Evolutionary conservation across 2,113 vertebrate genomes (phyloP), one percentile per base, ranked within the genome.

Genomic region (Pseudopodoces humilis): DNA sequence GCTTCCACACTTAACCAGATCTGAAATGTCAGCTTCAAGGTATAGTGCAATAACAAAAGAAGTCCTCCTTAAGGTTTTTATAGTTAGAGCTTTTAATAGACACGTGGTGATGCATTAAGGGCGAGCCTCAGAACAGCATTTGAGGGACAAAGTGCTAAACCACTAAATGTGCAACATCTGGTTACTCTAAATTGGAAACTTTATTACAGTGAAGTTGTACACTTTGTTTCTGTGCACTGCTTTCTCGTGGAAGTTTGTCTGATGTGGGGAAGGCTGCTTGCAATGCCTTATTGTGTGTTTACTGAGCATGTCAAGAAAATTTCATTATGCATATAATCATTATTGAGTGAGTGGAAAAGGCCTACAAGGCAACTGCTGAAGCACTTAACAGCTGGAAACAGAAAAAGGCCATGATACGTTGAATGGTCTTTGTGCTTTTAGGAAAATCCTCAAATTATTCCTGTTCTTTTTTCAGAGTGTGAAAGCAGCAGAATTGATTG

Each of bases 401-500:
- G 24, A 28, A 74, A 90, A 92, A 70, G 21, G 10, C 68, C 11
- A 2, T 12, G 33, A 59, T 86, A 41, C 0, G 0, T 47, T 69
- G 70, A 59, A 56, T 13, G 19, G 30, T 60, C 56, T 88, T 62
- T 78, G 75, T 75, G 53, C 68, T 83, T 86, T 83, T 47, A 78
- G 55, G 87, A 84, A 67, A 81, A 82, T 71, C n/a, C 59, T 87
- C 20, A 52, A 24, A 23, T 80, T 81, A 13, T 78, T 63, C 11
- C 19, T 77, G 9, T 90, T 91, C 31, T 86, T 85, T 59, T 85
- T 60, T 15, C 97, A 99, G 99, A 97, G 98, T 92, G 72, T 97
- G 70, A 98, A 97, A 88, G 98, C 98, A 2, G 99, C 99, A 6
- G 98, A 98, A 95, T 95, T 99, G 58, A 88, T 99, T 19, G 99